Conservation (phyloP, 1,140 invertebrate species). For the Trachymyrmex septentrionalis region DNA sequence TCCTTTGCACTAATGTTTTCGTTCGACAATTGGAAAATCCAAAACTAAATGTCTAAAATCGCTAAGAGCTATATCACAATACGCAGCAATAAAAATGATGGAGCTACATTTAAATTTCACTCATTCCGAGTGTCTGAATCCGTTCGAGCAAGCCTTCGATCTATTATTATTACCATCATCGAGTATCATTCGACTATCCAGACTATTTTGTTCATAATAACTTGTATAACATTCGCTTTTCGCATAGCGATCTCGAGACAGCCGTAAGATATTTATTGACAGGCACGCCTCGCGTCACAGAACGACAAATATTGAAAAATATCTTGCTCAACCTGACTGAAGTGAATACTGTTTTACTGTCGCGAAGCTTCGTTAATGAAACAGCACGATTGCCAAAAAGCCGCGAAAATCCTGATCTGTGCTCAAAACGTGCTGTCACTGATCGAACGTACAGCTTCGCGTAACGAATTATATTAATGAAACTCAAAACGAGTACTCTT, state of each 20-base stretch:
- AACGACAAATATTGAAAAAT: slow-evolving; percentile 66
- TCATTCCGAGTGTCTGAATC: slow-evolving; percentile 11
- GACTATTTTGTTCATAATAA: slow-evolving; percentile 21
- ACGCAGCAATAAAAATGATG: slow-evolving; percentile 49
- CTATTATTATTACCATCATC: slow-evolving; percentile 37
- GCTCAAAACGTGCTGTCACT: slow-evolving; percentile 19
- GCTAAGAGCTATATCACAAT: slow-evolving; percentile 60
- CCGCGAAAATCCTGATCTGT: slow-evolving; percentile 35
- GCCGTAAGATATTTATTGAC: slow-evolving; percentile 60
- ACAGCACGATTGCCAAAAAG: slow-evolving; percentile 45
- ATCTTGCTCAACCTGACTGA: slow-evolving; percentile 46
- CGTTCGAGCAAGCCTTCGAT: not conserved
- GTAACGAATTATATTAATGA: slow-evolving; percentile 12
- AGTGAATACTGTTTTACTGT: slow-evolving; percentile 44
- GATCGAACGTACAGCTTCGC: not conserved
- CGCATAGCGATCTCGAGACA: not conserved
- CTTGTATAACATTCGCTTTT: slow-evolving; percentile 51
- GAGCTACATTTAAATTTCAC: slow-evolving; percentile 45
- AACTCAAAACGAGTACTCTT: not conserved
- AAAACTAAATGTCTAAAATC: slow-evolving; percentile 58
- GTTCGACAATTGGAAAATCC: slow-evolving; percentile 62
- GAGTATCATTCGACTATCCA: slow-evolving; percentile 51
- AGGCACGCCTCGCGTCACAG: slow-evolving; percentile 40
- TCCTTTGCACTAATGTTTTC: slow-evolving; percentile 55
- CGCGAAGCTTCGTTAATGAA: slow-evolving; percentile 59